phyloP scores from a whole-genome alignment of 2,888 invertebrate species.

The Anorthoa munda region DNA sequence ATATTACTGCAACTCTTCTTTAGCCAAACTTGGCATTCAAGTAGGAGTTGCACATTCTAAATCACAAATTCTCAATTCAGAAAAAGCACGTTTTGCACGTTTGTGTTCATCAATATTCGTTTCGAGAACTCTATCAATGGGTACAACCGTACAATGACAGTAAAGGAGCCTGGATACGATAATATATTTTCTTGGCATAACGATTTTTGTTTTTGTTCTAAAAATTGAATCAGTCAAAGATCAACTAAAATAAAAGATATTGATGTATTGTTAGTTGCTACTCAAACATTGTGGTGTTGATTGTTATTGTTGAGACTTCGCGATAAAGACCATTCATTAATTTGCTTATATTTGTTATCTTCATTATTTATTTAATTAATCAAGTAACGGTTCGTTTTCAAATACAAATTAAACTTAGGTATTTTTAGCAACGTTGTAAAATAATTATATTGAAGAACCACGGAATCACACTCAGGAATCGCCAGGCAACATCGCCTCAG shows the following conservation, averaged over 20 bases:
- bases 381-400: not conserved
- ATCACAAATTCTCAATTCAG: too few relatives aligned
- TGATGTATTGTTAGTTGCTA: slow-evolving; percentile 1
- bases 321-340: slow-evolving; percentile 2
- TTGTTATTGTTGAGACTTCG: not conserved
- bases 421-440: not conserved
- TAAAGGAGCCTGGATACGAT: too few relatives aligned
- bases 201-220: not conserved
- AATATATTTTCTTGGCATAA: not conserved
- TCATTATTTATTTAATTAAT: not conserved
- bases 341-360: not conserved
- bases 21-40: too few relatives aligned
- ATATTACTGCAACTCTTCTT: too few relatives aligned
- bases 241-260: slow-evolving; percentile 15
- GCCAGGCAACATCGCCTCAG: too few relatives aligned
- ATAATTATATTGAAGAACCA: too few relatives aligned
- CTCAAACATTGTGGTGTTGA: slow-evolving; percentile 1
- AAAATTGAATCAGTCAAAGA: slow-evolving; percentile 19
- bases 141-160: too few relatives aligned
- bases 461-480: too few relatives aligned
- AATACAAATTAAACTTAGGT: not conserved
- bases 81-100: too few relatives aligned
- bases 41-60: too few relatives aligned
- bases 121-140: too few relatives aligned
- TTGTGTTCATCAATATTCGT: too few relatives aligned